Evolutionary conservation across 2,113 vertebrate genomes (phyloP).

Genomic region (Todiramphus saurophagus): DNA sequence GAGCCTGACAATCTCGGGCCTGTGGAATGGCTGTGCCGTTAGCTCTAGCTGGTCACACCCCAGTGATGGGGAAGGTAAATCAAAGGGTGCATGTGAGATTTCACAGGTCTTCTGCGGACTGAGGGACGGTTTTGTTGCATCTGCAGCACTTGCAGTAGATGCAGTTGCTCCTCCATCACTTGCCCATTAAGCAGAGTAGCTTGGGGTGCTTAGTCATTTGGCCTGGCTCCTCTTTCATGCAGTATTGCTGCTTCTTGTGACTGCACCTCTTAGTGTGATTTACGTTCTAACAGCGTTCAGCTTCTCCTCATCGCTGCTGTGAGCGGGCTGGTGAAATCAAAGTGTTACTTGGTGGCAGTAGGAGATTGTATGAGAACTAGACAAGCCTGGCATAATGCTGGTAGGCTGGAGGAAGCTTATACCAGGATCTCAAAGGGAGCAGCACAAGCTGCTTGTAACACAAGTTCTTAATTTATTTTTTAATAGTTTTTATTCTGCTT

Average conservation of each 20-base stretch:
- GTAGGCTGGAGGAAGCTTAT: neutral
- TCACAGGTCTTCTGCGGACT: neutral
- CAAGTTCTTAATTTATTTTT: neutral
- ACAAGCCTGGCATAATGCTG: neutral
- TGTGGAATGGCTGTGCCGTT: neutral
- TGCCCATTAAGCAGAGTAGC: neutral
- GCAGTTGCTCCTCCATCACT: neutral
- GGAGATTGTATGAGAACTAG: neutral
- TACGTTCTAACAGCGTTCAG: neutral
- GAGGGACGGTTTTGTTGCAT: neutral
- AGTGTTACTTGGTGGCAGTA: neutral
- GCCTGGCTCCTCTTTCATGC: neutral
- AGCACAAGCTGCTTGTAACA: neutral
- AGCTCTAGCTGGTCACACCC: neutral
- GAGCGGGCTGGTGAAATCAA: neutral
- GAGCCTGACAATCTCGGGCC: neutral
- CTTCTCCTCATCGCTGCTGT: neutral
- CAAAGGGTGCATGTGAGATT: neutral
- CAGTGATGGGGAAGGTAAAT: neutral
- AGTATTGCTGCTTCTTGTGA: neutral
- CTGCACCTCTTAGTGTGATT: neutral
- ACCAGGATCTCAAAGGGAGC: neutral
- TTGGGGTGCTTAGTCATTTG: neutral
- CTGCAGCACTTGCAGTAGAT: neutral
- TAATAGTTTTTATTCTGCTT: slow-evolving; percentile 10